Evolutionary conservation across 2,113 vertebrate genomes (phyloP).

Genomic region (Mesoclemmys tuberculata): DNA sequence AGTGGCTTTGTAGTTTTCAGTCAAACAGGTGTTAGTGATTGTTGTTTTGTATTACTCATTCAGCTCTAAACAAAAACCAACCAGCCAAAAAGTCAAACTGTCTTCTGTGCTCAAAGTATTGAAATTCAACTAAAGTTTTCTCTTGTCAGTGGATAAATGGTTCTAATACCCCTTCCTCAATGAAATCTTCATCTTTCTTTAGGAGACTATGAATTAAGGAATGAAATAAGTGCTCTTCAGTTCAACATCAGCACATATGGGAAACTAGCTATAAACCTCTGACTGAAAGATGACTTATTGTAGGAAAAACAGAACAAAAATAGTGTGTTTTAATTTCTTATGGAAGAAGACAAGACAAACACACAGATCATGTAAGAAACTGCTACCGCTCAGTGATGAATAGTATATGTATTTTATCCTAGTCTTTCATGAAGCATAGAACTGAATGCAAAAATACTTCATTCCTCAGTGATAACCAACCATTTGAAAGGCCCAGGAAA

Average conservation of each 20-base stretch:
- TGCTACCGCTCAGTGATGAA: background rate
- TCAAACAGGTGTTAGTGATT: background rate
- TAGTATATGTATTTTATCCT: background rate
- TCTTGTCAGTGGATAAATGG: background rate
- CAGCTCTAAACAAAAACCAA: background rate
- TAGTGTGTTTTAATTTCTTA: conserved; percentile 35
- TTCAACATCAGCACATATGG: background rate
- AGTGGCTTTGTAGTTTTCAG: background rate
- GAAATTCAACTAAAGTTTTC: background rate
- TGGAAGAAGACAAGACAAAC: conserved; percentile 25
- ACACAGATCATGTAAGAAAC: background rate
- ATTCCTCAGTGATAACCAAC: conserved; percentile 13
- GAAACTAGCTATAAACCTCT: background rate
- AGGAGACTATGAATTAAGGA: conserved; percentile 14
- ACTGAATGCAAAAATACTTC: conserved; percentile 24
- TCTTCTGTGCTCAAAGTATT: background rate
- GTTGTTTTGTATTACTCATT: background rate
- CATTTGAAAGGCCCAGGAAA: conserved; percentile 31
- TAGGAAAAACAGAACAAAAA: conserved; percentile 41
- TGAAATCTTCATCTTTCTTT: background rate
- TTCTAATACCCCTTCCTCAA: background rate
- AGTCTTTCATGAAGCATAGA: background rate
- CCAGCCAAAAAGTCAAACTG: background rate
- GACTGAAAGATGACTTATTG: conserved; percentile 26
- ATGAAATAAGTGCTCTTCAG: background rate